A percentile compares a stretch with the other conserved stretches of the same genome.
Evolutionary conservation across 2,888 invertebrate species (phyloP).

Genomic region (Dynastes maya): DNA sequence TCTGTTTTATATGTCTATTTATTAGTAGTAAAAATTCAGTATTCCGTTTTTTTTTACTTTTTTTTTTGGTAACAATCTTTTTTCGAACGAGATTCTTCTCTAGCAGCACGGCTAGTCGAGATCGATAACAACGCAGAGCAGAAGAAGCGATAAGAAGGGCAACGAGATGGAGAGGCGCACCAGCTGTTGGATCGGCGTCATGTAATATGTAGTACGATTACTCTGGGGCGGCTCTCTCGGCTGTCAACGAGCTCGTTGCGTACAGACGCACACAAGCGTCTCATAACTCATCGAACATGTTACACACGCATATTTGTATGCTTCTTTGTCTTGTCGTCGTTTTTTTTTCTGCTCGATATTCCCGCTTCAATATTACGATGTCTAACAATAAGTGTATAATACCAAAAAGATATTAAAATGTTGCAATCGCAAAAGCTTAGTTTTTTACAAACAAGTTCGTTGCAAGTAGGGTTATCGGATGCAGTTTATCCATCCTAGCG

Average conservation of each 20-base stretch:
- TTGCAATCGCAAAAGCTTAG: background rate
- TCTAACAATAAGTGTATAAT: background rate
- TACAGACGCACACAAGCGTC: constrained; percentile 55
- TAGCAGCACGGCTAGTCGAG: too few species aligned
- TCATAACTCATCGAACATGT: constrained; percentile 56
- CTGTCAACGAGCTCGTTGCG: constrained; percentile 58
- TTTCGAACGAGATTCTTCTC: too few species aligned
- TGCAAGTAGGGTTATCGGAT: too few species aligned
- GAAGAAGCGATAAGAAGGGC: background rate
- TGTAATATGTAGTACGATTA: constrained; percentile 62
- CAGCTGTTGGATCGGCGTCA: constrained; percentile 52
- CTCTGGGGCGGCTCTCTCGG: constrained; percentile 52
- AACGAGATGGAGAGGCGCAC: constrained; percentile 5
- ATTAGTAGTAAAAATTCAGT: too few species aligned
- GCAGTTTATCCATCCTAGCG: too few species aligned
- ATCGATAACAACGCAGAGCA: too few species aligned
- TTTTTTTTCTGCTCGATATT: background rate
- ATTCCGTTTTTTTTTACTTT: too few species aligned
- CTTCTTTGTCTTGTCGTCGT: background rate
- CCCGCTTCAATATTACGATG: background rate
- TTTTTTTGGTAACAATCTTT: too few species aligned
- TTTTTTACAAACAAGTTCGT: too few species aligned
- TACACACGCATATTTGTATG: constrained; percentile 30
- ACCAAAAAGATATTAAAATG: background rate
- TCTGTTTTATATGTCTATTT: too few species aligned